Base-by-base conservation (phyloP, 2,888 invertebrate species). In the Eristalinus aeneus region DNA sequence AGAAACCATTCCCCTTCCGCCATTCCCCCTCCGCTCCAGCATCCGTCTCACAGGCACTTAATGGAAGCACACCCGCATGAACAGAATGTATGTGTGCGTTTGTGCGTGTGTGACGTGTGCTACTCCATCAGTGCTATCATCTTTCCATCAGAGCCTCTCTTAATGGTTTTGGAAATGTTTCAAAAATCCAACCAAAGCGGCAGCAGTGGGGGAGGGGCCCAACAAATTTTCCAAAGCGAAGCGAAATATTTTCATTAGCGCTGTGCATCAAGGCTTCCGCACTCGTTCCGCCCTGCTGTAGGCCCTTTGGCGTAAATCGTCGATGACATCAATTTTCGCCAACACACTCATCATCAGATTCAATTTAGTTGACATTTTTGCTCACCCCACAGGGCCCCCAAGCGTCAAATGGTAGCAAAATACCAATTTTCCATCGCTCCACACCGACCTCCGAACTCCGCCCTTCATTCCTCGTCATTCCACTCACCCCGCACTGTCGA, bases 291-390 rank as follows among this genome's bases (percentile, higher is more conserved):
- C 63, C 72, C 12, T 36, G 12, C 46, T 65, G 2, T 27, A 27
- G 32, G 39, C 64, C 39, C 16, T 22, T 68, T 31, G 68, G 27
- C 36, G 36, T 64, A 72, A 80, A 73, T 61, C 81, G 73, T 81
- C 82, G 82, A 86, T 87, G 87, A 72, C 87, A 87, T 87, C 87
- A 87, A 87, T 83, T 87, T 87, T 87, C 83, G 39, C 75, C 68
- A 83, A 74, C 87, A 74, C 87, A 87, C 83, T 83, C 78, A 87
- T 87, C 87, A 83, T 87, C 83, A 87, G 87, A 87, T 83, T 87
- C 87, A 87, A 87, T 87, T 87, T 79, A 87, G 83, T 79, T 83
- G 86, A 86, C 86, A 86, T 86, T 86, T 86, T 77, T 73, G 78
- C 86, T 82, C 73, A 39, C 6, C 6, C 4, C 60, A 5, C 16